Conservation (phyloP, 2,113 vertebrate species). For the Maccullochella peelii region DNA sequence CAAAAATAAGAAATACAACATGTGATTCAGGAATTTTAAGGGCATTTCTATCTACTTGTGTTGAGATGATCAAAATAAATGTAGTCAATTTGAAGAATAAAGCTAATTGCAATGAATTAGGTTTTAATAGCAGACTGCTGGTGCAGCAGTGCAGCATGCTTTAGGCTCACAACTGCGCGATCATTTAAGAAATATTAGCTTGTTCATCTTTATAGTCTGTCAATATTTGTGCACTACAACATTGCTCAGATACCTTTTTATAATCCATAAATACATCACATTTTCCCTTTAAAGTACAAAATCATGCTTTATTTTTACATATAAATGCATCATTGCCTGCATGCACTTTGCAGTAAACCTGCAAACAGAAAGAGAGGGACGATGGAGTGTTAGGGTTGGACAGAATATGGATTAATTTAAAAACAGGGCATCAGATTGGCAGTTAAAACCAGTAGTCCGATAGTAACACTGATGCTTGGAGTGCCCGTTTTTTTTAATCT, state of each 20-base stretch:
- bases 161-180: not conserved
- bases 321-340: constrained; percentile 13
- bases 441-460: not conserved
- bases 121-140: not conserved
- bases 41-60: constrained; percentile 21
- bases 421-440: not conserved
- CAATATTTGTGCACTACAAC: constrained; percentile 37
- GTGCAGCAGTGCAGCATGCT: constrained; percentile 20
- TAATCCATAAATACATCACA: not conserved
- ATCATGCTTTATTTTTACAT: constrained; percentile 12
- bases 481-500: not conserved
- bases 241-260: not conserved
- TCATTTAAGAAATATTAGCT: not conserved
- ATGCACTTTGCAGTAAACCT: constrained; percentile 35
- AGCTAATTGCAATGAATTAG: not conserved
- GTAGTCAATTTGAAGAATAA: not conserved
- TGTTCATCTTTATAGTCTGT: constrained; percentile 31
- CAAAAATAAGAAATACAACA: not conserved
- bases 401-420: not conserved
- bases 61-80: constrained; percentile 9
- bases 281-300: constrained; percentile 3
- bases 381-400: no score
- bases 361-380: constrained; percentile 1
- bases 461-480: not conserved
- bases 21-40: constrained; percentile 23